A percentile compares a stretch with the other conserved stretches of the same genome.
phyloP scores from a whole-genome alignment of 2,113 vertebrate species.

The Clarias batrachus region DNA sequence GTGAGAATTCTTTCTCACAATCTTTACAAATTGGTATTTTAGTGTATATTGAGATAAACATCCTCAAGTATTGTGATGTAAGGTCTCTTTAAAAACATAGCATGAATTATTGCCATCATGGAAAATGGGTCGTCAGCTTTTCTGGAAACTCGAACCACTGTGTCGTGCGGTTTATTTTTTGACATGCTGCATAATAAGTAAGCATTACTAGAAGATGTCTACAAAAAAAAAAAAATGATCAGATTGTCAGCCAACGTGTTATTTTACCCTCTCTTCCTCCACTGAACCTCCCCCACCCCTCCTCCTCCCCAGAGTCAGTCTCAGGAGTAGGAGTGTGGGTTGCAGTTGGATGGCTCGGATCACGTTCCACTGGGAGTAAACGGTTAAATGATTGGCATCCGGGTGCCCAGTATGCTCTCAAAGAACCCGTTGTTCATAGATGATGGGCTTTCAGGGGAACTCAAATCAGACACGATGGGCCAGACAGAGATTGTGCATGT shows the following conservation, averaged over 20 bases:
- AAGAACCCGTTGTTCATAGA: slow-evolving; percentile 52
- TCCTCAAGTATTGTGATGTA: neutral
- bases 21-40: neutral
- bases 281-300: slow-evolving; percentile 7
- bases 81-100: neutral
- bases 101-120: neutral
- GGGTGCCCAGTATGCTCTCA: slow-evolving; percentile 46
- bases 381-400: slow-evolving; percentile 55
- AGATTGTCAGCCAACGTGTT: slow-evolving; percentile 47
- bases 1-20: neutral
- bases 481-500: slow-evolving; percentile 60
- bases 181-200: slow-evolving; percentile 42
- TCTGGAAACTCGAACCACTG: neutral
- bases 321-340: slow-evolving; percentile 27
- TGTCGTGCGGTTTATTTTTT: no score
- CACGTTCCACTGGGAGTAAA: slow-evolving; percentile 36
- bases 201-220: slow-evolving; percentile 64
- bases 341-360: slow-evolving; percentile 38
- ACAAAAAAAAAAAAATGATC: slow-evolving; percentile 50
- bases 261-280: slow-evolving; percentile 15
- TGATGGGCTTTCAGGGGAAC: slow-evolving; percentile 44
- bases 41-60: neutral
- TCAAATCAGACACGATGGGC: slow-evolving; percentile 61
- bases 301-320: slow-evolving; percentile 13
- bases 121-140: neutral